phyloP scores from a whole-genome alignment of 2,797 vertebrate species.

The Lithobates sylvaticus region DNA sequence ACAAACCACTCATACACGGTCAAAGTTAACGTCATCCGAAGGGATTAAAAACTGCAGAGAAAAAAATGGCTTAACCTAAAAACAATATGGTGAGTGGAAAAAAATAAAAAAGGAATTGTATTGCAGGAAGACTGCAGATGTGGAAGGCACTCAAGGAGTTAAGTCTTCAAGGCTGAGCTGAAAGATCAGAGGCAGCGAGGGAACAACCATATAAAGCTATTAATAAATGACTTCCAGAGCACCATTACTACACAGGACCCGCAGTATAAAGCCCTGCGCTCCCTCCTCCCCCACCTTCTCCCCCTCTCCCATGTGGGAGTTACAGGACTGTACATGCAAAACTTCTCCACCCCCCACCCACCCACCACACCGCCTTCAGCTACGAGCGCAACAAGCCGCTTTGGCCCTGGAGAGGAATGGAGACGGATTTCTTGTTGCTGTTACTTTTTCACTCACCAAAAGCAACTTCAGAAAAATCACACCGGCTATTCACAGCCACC shows the following conservation, averaged over 20 bases:
- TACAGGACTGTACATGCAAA: constrained; percentile 52
- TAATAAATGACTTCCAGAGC: constrained; percentile 62
- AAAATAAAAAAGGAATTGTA: neutral
- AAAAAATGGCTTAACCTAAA: too few relatives aligned
- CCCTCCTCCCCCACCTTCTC: constrained; percentile 14
- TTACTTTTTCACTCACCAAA: too few relatives aligned
- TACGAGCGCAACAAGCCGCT: constrained; percentile 10
- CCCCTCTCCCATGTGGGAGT: constrained; percentile 50
- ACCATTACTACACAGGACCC: constrained; percentile 54
- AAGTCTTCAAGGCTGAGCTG: constrained; percentile 34
- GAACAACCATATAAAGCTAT: constrained; percentile 62
- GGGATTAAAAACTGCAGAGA: too few relatives aligned
- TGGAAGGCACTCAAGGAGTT: constrained; percentile 1
- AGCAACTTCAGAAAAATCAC: neutral
- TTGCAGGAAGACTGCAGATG: neutral
- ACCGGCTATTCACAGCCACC: too few relatives aligned
- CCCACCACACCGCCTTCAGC: constrained; percentile 24
- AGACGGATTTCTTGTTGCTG: constrained; percentile 6
- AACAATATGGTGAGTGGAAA: too few relatives aligned
- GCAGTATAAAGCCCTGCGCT: constrained; percentile 23
- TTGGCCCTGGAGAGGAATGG: constrained; percentile 20
- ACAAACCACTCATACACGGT: neutral
- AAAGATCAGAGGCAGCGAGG: constrained; percentile 37
- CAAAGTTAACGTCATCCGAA: neutral
- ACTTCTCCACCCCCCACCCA: constrained; percentile 53